A percentile compares a stretch with the other conserved stretches of the same genome.
Evolutionary conservation across 2,888 invertebrate species (phyloP).

Genomic region (Cheilosia soror): DNA sequence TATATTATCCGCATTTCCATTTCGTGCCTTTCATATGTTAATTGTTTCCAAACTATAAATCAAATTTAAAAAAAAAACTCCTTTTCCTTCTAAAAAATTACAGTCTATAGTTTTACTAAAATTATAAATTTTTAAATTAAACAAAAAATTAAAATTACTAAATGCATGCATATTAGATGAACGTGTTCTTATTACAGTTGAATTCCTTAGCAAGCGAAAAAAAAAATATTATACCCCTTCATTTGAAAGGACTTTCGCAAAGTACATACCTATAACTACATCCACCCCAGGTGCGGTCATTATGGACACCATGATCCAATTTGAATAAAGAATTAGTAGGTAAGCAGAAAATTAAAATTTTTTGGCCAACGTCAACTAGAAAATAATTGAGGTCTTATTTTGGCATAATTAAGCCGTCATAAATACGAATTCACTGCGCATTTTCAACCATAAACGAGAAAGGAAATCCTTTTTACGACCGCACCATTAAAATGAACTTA

Average conservation of each 20-base stretch:
- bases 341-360: conserved; percentile 1
- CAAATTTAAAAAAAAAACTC: background rate
- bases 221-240: conserved; percentile 9
- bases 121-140: conserved; percentile 27
- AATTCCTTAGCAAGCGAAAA: conserved; percentile 21
- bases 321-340: conserved; percentile 10
- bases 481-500: conserved; percentile 30
- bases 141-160: conserved; percentile 6
- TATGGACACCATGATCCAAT: conserved; percentile 1
- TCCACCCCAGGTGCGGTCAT: conserved; percentile 5
- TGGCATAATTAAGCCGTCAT: conserved; percentile 49
- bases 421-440: conserved; percentile 25
- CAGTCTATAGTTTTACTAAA: conserved; percentile 26
- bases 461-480: conserved; percentile 41
- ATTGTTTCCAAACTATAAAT: conserved; percentile 22
- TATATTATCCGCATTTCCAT: conserved; percentile 65
- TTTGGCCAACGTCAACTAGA: conserved; percentile 29
- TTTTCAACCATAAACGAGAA: conserved; percentile 18
- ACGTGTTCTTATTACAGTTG: conserved; percentile 34
- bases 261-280: background rate
- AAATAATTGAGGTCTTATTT: conserved; percentile 31
- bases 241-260: background rate
- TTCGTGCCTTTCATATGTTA: conserved; percentile 70
- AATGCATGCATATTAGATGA: conserved; percentile 41
- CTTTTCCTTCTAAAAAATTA: background rate